Percentiles rank a stretch among this genome's conserved stretches.
Conservation (phyloP, 2,113 vertebrate genomes). For the Hydrochoerus hydrochaeris region DNA sequence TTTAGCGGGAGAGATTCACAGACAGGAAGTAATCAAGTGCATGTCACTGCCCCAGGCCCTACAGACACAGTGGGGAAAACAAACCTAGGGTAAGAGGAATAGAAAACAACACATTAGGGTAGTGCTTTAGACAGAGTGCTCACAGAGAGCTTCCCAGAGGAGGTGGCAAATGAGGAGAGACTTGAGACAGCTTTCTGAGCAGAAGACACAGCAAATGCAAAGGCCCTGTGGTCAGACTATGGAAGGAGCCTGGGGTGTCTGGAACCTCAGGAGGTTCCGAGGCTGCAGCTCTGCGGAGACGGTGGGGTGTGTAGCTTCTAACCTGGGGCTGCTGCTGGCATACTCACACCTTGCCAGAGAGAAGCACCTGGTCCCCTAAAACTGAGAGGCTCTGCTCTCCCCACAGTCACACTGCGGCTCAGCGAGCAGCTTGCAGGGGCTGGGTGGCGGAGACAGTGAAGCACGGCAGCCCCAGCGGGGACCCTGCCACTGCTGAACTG, state of each 20-base stretch:
- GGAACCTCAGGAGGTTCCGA: background rate
- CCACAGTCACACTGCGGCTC: background rate
- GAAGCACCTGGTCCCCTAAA: background rate
- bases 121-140: background rate
- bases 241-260: background rate
- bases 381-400: too few species aligned
- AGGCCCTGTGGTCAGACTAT: fast-evolving
- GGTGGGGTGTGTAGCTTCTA: fast-evolving
- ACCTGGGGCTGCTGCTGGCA: fast-evolving
- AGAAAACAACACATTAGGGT: too few species aligned
- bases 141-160: background rate
- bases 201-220: background rate
- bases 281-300: background rate
- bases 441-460: background rate
- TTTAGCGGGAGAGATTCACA: background rate
- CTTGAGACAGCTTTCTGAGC: background rate
- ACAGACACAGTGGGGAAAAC: background rate
- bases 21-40: background rate
- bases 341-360: background rate
- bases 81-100: background rate
- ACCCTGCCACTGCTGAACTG: background rate
- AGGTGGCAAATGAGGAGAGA: background rate
- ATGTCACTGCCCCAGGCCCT: background rate
- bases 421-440: background rate
- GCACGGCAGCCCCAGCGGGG: background rate